Evolutionary conservation across 2,888 invertebrate genomes (phyloP).

Genomic region (Vandiemenella viatica): DNA sequence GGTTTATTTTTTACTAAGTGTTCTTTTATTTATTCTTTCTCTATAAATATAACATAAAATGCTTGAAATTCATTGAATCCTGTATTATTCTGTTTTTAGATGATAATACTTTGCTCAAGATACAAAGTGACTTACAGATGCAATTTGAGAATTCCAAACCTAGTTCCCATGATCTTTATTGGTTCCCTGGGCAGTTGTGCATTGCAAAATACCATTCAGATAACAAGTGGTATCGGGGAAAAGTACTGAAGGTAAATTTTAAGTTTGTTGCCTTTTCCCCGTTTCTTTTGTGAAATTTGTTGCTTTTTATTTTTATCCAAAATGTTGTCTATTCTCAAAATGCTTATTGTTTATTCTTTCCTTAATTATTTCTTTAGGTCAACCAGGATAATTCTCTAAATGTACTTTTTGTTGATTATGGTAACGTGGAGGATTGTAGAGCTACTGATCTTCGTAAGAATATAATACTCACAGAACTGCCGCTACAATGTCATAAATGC

Average conservation of each 20-base stretch:
- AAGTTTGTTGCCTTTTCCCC: not conserved
- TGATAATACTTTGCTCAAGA: slow-evolving; percentile 27
- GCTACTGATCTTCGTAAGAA: slow-evolving; percentile 42
- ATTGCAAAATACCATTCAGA: slow-evolving; percentile 50
- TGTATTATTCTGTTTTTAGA: no score
- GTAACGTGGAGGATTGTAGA: slow-evolving; percentile 51
- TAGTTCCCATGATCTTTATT: slow-evolving; percentile 35
- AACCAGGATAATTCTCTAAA: slow-evolving; percentile 19
- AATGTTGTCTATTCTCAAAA: not conserved
- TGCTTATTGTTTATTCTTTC: not conserved
- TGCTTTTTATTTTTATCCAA: not conserved
- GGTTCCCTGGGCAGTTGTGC: slow-evolving; percentile 49
- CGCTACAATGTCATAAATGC: slow-evolving; percentile 48
- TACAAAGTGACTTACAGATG: slow-evolving; percentile 34
- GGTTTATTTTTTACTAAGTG: no score
- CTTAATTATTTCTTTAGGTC: slow-evolving; percentile 9
- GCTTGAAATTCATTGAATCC: no score
- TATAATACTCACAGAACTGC: slow-evolving; percentile 46
- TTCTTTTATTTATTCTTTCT: no score
- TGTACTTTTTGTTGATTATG: slow-evolving; percentile 67
- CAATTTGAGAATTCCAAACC: slow-evolving; percentile 33
- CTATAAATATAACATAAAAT: no score
- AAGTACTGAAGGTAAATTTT: slow-evolving; percentile 34
- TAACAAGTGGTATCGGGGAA: slow-evolving; percentile 54
- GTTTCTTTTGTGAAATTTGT: not conserved